Base-by-base conservation (phyloP, 2,113 vertebrate genomes). In the Picathartes gymnocephalus region DNA sequence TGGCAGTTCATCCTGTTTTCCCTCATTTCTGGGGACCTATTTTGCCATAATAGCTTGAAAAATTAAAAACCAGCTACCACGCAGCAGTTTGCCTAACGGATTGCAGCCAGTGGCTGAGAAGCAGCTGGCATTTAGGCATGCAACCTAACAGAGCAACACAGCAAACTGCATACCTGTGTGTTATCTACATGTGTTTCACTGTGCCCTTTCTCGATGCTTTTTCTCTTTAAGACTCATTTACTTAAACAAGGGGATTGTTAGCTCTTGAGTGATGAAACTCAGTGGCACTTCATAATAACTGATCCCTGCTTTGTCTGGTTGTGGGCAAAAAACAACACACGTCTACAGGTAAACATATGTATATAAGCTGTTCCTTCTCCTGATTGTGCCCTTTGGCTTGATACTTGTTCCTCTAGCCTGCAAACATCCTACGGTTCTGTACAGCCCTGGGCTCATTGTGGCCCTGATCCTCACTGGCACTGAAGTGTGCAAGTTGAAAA, bases 111-210 rank as follows among this genome's bases (percentile, higher is more conserved):
- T 2, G 20, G 79, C 62, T 86, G 61, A 53, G 56, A 44, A 45
- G n/a, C 85, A 92, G 68, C 23, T 9, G 9, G 33, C 39, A 62
- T 39, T 66, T 22, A 30, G 78, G 39, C 51, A 51, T 6, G 14
- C 13, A 42, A 45, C 45, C 28, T 44, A 51, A 14, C 8, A 15
- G 21, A 53, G 30, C 53, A 57, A 40, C 18, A 44, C 8, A 68
- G 39, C 40, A 45, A 81, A 51, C 1, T 82, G 42, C 57, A 62
- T 9, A 40, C 28, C 9, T 25, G 20, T 33, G 61, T 48, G 17
- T 22, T 17, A 69, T 5, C 61, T 72, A 9, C 1, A 0, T 1
- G 14, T 0, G 4, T 23, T 66, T 74, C 56, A 10, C 24, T 48
- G 35, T n/a, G 48, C 37, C 48, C 64, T n/a, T 83, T 50, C 83